Evolutionary conservation across 1,140 invertebrate genomes (phyloP).

Genomic region (Linepithema humile): DNA sequence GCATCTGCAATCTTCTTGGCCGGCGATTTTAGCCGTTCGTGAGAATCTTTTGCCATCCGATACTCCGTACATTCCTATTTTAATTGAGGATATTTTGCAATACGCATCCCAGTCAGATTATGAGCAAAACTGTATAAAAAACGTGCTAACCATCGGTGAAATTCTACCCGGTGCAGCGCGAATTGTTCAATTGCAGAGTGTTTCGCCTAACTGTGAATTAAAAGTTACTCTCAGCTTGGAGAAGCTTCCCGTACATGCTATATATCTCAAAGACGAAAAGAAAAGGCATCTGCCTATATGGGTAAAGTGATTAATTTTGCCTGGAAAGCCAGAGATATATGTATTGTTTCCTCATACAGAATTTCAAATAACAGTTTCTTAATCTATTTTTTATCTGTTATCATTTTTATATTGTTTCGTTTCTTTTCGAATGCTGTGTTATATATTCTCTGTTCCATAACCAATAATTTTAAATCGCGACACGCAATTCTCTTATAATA

Average conservation of each 20-base stretch:
- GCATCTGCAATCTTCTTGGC: background rate
- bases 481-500: background rate
- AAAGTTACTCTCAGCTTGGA: conserved; percentile 27
- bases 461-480: too few species aligned
- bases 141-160: conserved; percentile 59
- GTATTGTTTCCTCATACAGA: background rate
- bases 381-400: too few species aligned
- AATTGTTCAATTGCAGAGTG: background rate
- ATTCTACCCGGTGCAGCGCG: conserved; percentile 13
- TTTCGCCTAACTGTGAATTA: conserved; percentile 19
- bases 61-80: conserved; percentile 47
- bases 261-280: conserved; percentile 30
- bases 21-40: conserved; percentile 26
- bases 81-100: conserved; percentile 49
- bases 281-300: conserved; percentile 23
- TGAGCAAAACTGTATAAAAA: conserved; percentile 45
- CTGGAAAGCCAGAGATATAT: background rate
- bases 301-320: background rate
- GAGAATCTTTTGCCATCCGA: conserved; percentile 29
- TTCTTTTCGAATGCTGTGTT: too few species aligned
- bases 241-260: background rate
- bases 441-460: too few species aligned
- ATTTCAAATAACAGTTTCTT: background rate
- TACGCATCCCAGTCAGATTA: conserved; percentile 11
- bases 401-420: too few species aligned